Evolutionary conservation across 2,113 vertebrate genomes (phyloP).

Genomic region (Callionymus lyra): DNA sequence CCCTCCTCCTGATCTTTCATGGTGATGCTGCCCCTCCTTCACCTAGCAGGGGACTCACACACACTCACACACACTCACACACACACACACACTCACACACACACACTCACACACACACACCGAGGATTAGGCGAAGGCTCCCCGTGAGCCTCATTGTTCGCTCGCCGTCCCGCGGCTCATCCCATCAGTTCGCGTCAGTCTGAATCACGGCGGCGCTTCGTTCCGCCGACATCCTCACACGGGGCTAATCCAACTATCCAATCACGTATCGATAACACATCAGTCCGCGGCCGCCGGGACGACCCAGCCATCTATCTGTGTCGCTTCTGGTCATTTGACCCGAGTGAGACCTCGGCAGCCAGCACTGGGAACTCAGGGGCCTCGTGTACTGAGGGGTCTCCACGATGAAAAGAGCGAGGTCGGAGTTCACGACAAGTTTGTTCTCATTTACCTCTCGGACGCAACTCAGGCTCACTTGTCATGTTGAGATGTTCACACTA

Average conservation of each 20-base stretch:
- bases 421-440: too few species aligned
- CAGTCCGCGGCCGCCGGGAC: constrained; percentile 11
- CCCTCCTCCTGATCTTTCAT: too few species aligned
- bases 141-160: constrained; percentile 8
- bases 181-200: constrained; percentile 50
- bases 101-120: constrained; percentile 16
- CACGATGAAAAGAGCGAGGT: too few species aligned
- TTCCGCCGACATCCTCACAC: constrained; percentile 28
- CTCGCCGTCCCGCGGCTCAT: constrained; percentile 29
- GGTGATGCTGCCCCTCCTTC: neutral
- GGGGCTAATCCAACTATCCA: constrained; percentile 36
- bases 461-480: too few species aligned
- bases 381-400: too few species aligned
- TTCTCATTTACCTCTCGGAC: too few species aligned
- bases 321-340: too few species aligned
- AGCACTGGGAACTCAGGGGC: too few species aligned
- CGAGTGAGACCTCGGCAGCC: too few species aligned
- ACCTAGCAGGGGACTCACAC: neutral
- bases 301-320: too few species aligned
- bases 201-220: constrained; percentile 24
- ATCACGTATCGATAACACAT: constrained; percentile 42
- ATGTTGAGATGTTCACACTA: too few species aligned
- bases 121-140: constrained; percentile 29
- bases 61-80: constrained; percentile 16
- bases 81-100: constrained; percentile 7